Conservation (phyloP, 2,797 vertebrate genomes). For the Rhinogobio ventralis region DNA sequence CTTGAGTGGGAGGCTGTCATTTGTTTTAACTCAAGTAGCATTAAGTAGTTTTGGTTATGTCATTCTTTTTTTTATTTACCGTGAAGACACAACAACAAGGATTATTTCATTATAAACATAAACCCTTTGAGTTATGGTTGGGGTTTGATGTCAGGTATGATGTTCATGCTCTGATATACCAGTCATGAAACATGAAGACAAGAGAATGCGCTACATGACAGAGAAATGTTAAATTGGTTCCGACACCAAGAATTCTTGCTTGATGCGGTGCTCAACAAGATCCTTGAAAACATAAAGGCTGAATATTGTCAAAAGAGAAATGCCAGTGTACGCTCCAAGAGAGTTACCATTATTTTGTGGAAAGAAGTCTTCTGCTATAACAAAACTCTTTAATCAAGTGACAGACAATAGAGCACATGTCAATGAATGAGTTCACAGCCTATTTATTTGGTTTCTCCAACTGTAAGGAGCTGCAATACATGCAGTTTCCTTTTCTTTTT, state of each 20-base stretch:
- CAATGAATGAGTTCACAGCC: slow-evolving; percentile 30
- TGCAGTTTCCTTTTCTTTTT: slow-evolving; percentile 35
- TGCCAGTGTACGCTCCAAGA: slow-evolving; percentile 13
- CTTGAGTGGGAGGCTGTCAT: slow-evolving; percentile 33
- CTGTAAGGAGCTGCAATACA: slow-evolving; percentile 41
- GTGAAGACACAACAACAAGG: slow-evolving; percentile 3
- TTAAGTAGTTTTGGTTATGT: slow-evolving; percentile 10
- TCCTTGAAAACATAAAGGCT: slow-evolving; percentile 21
- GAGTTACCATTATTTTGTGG: slow-evolving; percentile 38
- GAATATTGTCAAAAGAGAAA: slow-evolving; percentile 20
- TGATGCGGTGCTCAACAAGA: slow-evolving; percentile 5
- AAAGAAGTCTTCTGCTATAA: slow-evolving; percentile 50
- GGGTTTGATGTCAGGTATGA: slow-evolving; percentile 1
- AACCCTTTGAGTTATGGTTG: neutral
- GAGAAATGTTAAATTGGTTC: slow-evolving; percentile 29
- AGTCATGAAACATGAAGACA: slow-evolving; percentile 20
- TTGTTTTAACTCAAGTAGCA: slow-evolving; percentile 23
- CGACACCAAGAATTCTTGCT: slow-evolving; percentile 9
- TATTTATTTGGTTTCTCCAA: slow-evolving; percentile 55
- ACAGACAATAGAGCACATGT: slow-evolving; percentile 46
- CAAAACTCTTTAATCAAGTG: slow-evolving; percentile 62
- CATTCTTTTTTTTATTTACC: slow-evolving; percentile 5
- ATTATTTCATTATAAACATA: slow-evolving; percentile 11
- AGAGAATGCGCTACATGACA: neutral
- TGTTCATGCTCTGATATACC: neutral